Base-by-base conservation (phyloP, 2,113 vertebrate species). In the Pungitius pungitius region DNA sequence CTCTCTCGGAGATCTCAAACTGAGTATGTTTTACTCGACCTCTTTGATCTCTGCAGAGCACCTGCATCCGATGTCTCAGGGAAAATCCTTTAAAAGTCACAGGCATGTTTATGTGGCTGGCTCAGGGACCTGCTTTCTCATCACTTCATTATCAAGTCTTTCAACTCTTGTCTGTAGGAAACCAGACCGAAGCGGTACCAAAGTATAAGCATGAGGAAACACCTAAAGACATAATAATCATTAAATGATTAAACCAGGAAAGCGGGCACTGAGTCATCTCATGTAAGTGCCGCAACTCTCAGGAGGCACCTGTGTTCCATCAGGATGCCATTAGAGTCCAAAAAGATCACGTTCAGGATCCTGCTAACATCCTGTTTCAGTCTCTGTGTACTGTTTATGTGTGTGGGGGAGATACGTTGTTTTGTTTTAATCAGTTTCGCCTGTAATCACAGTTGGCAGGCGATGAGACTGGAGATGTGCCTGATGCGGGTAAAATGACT, bases 351-450 rank as follows among this genome's bases (percentile, higher is more conserved):
- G 35, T 79, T 75, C 75, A 78, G 61, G 69, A 83, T 88, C 84
- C 87, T 80, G 80, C 72, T 77, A 78, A 80, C 88, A 87, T 90
- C 87, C 88, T 91, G 89, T 90, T 89, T 78, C 73, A 75, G 77
- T 86, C 60, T 47, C 56, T 87, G 80, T 85, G 73, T 76, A 77
- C 63, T 82, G 85, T 86, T 54, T 69, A 33, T 85, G 64, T 59
- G 42, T 65, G 35, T 83, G 45, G 14, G 39, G 59, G 35, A 49
- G 63, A 76, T 75, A 60, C 73, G 82, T 83, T 92, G 89, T 90
- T 90, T 90, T 90, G 86, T 90, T 91, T 92, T 91, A 90, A 93
- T 92, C 88, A 88, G 84, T 88, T 92, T 86, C 68, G 80, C 86
- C 89, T 91, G 87, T 88, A 90, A 92, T 92, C 88, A 90, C 80